phyloP scores from a whole-genome alignment of 1,140 invertebrate genomes.

The Physella acuta region DNA sequence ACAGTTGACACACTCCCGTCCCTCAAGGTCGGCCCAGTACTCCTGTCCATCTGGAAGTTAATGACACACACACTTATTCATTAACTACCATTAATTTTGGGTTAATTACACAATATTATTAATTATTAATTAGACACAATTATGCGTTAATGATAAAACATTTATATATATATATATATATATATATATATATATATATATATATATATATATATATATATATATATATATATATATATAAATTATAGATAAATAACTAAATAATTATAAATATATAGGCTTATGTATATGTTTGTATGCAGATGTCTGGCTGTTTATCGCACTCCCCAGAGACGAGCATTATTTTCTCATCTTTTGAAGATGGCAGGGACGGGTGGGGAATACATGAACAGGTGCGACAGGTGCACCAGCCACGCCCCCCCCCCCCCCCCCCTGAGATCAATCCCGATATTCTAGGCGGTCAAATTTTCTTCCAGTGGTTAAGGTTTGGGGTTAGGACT shows the following conservation, averaged over 20 bases:
- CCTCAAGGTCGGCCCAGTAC: constrained; percentile 34
- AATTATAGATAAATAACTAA: neutral
- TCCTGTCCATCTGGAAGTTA: neutral
- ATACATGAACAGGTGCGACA: no score
- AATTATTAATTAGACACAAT: neutral
- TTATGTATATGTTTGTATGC: no score
- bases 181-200: neutral
- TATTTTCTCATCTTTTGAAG: no score
- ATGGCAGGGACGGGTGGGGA: no score
- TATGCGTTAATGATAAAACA: neutral
- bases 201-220: neutral
- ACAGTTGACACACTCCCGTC: constrained; percentile 61
- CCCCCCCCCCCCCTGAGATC: no score
- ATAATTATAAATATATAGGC: neutral
- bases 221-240: neutral
- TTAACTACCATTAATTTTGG: neutral
- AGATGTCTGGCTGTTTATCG: no score
- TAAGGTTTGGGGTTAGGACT: no score
- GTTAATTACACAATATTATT: neutral
- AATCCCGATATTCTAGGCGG: no score
- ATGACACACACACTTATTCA: neutral
- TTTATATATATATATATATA: neutral
- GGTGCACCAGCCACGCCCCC: no score
- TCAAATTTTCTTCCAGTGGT: no score
- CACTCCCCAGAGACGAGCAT: no score